Conservation (phyloP, 1,140 invertebrate genomes). For the Hydropsyche tenuis region DNA sequence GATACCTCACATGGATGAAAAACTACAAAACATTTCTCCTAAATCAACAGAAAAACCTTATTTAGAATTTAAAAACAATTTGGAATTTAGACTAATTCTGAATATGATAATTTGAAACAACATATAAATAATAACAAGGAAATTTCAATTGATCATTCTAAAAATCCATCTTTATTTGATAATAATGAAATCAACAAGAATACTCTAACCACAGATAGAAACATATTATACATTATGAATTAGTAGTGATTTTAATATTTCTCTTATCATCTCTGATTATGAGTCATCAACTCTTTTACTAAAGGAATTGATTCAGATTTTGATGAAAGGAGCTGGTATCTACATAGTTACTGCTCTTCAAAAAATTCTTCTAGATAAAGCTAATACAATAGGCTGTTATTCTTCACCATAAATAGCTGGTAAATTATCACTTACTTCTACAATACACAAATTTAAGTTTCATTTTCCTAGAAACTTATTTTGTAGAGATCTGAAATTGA, state of each 20-base stretch:
- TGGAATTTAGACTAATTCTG: background rate
- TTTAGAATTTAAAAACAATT: constrained; percentile 1
- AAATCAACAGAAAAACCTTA: constrained; percentile 31
- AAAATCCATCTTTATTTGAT: too few species aligned
- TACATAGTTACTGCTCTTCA: constrained; percentile 62
- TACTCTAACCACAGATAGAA: too few species aligned
- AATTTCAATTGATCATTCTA: background rate
- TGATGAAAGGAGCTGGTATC: constrained; percentile 36
- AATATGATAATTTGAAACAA: constrained; percentile 3
- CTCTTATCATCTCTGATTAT: too few species aligned
- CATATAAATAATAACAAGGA: background rate
- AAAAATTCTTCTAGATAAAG: constrained; percentile 62
- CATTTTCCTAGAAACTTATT: constrained; percentile 44
- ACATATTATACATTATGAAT: too few species aligned
- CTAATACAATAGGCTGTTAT: constrained; percentile 49
- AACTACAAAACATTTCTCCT: constrained; percentile 51
- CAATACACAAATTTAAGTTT: constrained; percentile 41
- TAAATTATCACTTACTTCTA: background rate
- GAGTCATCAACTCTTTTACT: too few species aligned
- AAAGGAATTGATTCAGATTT: constrained; percentile 9
- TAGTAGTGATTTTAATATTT: too few species aligned
- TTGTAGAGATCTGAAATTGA: constrained; percentile 36
- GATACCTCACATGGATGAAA: constrained; percentile 58
- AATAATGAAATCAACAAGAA: too few species aligned
- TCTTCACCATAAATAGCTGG: background rate